Base-by-base conservation (phyloP, 1,140 invertebrate genomes). In the Plectrocnemia conspersa region DNA sequence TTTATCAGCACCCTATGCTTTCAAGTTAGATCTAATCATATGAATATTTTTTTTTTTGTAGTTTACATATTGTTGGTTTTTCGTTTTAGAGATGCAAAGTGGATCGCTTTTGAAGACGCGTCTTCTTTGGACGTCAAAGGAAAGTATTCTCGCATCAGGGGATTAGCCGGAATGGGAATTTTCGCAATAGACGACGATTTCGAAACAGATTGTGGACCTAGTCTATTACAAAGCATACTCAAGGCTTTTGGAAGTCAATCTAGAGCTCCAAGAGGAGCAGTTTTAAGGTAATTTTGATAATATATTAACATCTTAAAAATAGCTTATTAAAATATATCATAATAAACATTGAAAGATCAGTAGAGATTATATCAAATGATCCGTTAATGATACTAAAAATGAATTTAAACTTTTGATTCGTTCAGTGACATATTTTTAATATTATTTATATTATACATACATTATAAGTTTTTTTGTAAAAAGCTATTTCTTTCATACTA, bases 91-190 rank as follows among this genome's bases (percentile, higher is more conserved):
- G 78, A 85, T 64, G 75, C 77, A 16, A 79, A 79, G 7, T 90
- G 86, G 86, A 78, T 90, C 23, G 83, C 86, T 29, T 89, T 88
- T 63, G 87, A 90, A 63, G 87, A 90, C 65, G 69, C 79, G 18
- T 82, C 75, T 2, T 82, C 84, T 33, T 75, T 84, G 9, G 79
- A 82, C 63, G 88, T 89, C 50, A 90, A 90, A 72, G 85, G 85
- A 1, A 80, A 80, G 64, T 80, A 80, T 63, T 67, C 72, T 0
- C 67, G 78, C 25, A 72, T 80, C 5, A 67, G 78, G 6, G 77
- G 76, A 1, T 63, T 79, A 2, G 77, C 76, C 2, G 78, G 78
- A n/a, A 58, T 80, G 11, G 78, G 76, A 7, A 58, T 80, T 23
- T 70, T 75, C 32, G 50, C 69, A 0, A 68, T 74, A 0, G 75